These are phyloP conservation scores for Anisognathus igniventris DNA, from an alignment of 2,797 vertebrate species.

Conservation along the genomic window DNA sequence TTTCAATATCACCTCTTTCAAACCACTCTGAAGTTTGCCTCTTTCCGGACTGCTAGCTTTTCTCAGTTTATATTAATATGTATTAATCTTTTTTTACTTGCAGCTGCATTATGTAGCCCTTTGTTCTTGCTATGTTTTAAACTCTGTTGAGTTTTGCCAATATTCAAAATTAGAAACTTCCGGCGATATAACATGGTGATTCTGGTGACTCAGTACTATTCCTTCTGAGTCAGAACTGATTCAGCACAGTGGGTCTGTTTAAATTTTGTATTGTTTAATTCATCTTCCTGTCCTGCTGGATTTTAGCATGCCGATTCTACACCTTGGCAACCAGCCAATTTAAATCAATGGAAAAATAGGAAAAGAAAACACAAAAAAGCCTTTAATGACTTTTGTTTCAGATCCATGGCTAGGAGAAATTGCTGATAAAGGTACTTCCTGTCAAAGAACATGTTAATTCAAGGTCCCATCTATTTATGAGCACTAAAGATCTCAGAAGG, in stretches of 20 bases:
- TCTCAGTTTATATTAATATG: not conserved
- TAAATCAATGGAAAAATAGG: not conserved
- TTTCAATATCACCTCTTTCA: not conserved
- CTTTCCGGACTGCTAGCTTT: not conserved
- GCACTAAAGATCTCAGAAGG: not conserved
- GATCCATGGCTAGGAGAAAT: not conserved
- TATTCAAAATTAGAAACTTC: not conserved
- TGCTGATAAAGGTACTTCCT: not conserved
- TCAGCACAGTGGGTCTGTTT: not conserved
- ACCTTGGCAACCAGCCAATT: not conserved
- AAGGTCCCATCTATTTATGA: not conserved
- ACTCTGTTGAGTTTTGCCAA: not conserved
- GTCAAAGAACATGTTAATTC: not conserved
- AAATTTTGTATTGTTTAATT: not conserved
- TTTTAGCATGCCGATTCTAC: not conserved
- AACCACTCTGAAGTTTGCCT: not conserved
- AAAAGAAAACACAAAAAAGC: not conserved
- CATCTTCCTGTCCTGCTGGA: not conserved
- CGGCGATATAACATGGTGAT: not conserved
- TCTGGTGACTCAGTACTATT: not conserved
- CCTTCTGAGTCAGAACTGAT: constrained; percentile 10
- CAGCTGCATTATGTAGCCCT: not conserved
- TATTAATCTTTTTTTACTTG: not conserved
- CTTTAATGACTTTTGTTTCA: not conserved
- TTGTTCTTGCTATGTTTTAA: not conserved